Conservation (phyloP, 2,888 invertebrate genomes). For the Ceriagrion tenellum region DNA sequence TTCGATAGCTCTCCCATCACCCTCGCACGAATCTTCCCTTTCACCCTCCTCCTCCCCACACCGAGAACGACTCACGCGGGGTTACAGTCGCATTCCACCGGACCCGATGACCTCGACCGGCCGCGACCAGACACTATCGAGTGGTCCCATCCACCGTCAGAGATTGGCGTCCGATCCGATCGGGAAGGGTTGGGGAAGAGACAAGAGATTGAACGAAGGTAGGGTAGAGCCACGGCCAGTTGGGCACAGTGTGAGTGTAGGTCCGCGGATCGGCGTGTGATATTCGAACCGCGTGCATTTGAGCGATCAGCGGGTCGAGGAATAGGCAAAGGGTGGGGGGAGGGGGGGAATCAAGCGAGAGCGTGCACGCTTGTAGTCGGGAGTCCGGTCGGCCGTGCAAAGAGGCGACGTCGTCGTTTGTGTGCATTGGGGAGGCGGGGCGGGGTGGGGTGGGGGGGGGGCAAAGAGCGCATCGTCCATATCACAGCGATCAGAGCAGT, state of each 20-base stretch:
- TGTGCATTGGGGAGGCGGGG: background rate
- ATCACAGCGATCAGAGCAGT: background rate
- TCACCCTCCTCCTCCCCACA: background rate
- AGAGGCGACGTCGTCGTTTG: background rate
- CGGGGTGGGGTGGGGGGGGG: background rate
- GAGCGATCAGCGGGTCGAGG: background rate
- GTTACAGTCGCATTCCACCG: background rate
- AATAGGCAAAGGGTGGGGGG: no score
- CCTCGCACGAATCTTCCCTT: background rate
- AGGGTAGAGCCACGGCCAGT: background rate
- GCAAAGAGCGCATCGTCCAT: background rate
- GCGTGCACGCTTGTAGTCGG: background rate
- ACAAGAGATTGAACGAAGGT: no score
- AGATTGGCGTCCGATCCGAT: background rate
- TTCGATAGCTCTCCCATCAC: background rate
- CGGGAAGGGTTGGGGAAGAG: background rate
- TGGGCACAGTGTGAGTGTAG: background rate
- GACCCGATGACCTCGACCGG: constrained; percentile 21
- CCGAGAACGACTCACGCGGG: background rate
- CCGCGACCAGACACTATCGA: background rate
- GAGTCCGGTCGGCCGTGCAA: background rate
- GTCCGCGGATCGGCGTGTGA: background rate
- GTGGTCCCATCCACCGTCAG: background rate
- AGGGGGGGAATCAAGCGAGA: no score
- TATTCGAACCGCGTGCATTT: background rate